Conservation (phyloP, 2,797 vertebrate genomes). For the Coregonus suidteri region DNA sequence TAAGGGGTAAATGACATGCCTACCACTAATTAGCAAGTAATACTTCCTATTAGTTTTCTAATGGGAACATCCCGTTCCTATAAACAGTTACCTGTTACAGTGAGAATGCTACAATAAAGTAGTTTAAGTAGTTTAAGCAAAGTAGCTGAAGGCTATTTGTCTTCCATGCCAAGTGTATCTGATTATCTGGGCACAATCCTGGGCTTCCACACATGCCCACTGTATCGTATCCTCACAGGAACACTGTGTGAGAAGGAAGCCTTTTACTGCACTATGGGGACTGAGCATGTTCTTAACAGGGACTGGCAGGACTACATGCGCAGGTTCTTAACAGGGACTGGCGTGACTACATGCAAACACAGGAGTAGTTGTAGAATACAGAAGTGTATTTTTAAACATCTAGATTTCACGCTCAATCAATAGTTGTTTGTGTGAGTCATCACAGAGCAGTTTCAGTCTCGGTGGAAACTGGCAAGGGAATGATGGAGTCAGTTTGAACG, state of each 20-base stretch:
- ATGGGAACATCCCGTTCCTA: constrained; percentile 15
- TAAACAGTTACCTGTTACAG: constrained; percentile 37
- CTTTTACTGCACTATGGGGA: constrained; percentile 14
- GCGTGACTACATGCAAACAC: neutral
- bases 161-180: constrained; percentile 60
- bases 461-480: neutral
- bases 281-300: constrained; percentile 3
- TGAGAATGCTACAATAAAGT: constrained; percentile 46
- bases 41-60: constrained; percentile 21
- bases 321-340: constrained; percentile 4
- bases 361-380: neutral
- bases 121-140: constrained; percentile 62
- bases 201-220: constrained; percentile 25
- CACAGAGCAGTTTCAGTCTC: neutral
- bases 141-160: constrained; percentile 48
- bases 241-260: constrained; percentile 1
- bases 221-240: neutral
- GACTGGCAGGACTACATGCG: neutral
- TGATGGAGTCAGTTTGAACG: neutral
- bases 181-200: constrained; percentile 60
- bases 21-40: constrained; percentile 12
- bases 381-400: constrained; percentile 37
- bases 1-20: constrained; percentile 4
- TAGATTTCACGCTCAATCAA: constrained; percentile 5
- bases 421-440: neutral